Base-by-base conservation (phyloP, 2,888 invertebrate species). In the Pasiphila rectangulata region DNA sequence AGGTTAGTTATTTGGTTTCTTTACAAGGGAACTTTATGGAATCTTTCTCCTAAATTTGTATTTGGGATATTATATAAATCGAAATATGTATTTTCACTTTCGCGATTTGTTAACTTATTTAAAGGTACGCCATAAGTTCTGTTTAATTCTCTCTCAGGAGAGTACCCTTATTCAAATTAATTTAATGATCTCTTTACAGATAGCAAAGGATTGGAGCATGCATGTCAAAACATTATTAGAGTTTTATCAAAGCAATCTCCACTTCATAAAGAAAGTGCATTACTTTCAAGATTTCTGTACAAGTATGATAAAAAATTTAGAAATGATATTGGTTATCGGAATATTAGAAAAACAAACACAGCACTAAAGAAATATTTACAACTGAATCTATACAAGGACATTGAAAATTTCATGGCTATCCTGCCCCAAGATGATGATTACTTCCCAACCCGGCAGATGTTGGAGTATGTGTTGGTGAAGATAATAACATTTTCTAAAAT, bases 271-370 rank as follows among this genome's bases (percentile, higher is more conserved):
- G 91, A 91, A 72, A 86, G 90, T 54, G 90, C 91, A 1, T 59
- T 91, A 47, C 67, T 91, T 1, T 90, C 90, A 32, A 81, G 91
- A 57, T 76, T 91, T 58, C 66, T 91, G 16, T 92, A 92, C 57
- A 89, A 91, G 58, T 90, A 88, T 75, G 90, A 91, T 55, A 87
- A 82, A 46, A 91, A 91, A 67, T 91, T 91, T 59, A 79, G 91
- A 9, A 86, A 78, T 54, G 91, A 91, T 54, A 90, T 91, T 46
- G 91, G 91, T 0, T 83, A 89, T 30, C 86, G 87, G 55, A 78
- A 81, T 54, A 85, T 91, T 51, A 89, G 83, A 56, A 91, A 90
- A 72, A 79, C 90, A 0, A 89, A 90, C 51, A 77, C 84, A 47
- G 85, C 90, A 1, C 57, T 92, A 15, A 74, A 82, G 3, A 90